A percentile compares a stretch with the other conserved stretches of the same genome.
These are phyloP conservation scores for Piscicola geometra DNA, from an alignment of 2,888 invertebrate genomes.

Conservation along the genomic window DNA sequence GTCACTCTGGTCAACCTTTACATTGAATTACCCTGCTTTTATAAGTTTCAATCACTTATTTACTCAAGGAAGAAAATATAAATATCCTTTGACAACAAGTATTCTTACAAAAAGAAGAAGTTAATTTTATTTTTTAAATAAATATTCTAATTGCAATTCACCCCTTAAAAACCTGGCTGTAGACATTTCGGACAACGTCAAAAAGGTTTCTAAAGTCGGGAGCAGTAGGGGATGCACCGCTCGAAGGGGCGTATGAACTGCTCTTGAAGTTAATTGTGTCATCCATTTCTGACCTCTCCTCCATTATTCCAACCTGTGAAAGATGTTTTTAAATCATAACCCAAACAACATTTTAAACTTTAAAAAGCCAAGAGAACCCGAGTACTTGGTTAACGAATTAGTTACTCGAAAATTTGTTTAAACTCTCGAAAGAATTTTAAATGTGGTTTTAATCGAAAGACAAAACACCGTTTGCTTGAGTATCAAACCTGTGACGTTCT, in stretches of 20 bases:
- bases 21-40: too few species aligned
- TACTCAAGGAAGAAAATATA: neutral
- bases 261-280: conserved; percentile 10
- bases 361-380: too few species aligned
- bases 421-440: too few species aligned
- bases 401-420: neutral
- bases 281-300: neutral
- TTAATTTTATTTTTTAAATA: neutral
- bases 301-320: conserved; percentile 36
- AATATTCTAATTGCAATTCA: neutral
- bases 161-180: conserved; percentile 25
- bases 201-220: conserved; percentile 31
- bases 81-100: neutral
- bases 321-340: too few species aligned
- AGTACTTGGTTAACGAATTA: too few species aligned
- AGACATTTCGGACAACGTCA: conserved; percentile 27
- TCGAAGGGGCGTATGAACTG: conserved; percentile 6
- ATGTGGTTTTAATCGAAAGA: too few species aligned
- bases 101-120: neutral
- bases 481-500: conserved; percentile 69
- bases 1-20: too few species aligned
- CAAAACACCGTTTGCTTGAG: neutral
- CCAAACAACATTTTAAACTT: too few species aligned
- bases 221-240: neutral
- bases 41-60: too few species aligned